Percentiles rank a stretch among this genome's conserved stretches.
These are phyloP conservation scores for Cantharis rustica DNA, from an alignment of 2,888 invertebrate genomes.

Conservation along the genomic window DNA sequence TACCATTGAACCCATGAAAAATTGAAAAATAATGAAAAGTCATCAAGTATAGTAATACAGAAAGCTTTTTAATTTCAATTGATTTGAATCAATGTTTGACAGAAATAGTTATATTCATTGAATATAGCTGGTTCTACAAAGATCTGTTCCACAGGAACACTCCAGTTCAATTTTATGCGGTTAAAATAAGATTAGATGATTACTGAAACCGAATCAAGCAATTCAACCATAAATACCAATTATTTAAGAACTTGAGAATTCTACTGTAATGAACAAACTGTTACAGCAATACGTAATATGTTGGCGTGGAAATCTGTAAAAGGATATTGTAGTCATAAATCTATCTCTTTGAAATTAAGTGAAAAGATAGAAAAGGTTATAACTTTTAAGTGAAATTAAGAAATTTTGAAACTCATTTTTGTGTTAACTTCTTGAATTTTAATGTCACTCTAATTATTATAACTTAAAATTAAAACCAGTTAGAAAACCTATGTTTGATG, in stretches of 20 bases:
- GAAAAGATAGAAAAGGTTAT: neutral
- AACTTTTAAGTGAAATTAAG: neutral
- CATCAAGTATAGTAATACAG: too few species aligned
- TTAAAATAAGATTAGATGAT: neutral
- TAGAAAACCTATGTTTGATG: neutral
- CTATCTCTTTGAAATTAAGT: neutral
- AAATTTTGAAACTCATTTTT: neutral
- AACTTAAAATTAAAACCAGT: neutral
- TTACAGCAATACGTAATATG: neutral
- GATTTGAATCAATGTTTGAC: too few species aligned
- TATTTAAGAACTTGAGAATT: conserved; percentile 5
- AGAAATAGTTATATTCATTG: neutral
- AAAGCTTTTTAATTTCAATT: too few species aligned
- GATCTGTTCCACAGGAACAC: neutral
- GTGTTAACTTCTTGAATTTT: neutral
- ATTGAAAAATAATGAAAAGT: too few species aligned
- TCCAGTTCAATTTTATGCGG: neutral
- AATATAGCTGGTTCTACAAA: neutral
- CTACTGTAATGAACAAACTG: conserved; percentile 9
- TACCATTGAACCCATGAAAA: too few species aligned
- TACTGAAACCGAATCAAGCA: neutral
- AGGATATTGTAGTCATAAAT: conserved; percentile 12
- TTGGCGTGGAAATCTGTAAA: neutral
- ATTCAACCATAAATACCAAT: conserved; percentile 14
- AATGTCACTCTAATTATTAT: neutral